Evolutionary conservation across 2,113 vertebrate genomes (phyloP), one percentile per base, ranked within the genome.

Genomic region (Corythoichthys intestinalis): DNA sequence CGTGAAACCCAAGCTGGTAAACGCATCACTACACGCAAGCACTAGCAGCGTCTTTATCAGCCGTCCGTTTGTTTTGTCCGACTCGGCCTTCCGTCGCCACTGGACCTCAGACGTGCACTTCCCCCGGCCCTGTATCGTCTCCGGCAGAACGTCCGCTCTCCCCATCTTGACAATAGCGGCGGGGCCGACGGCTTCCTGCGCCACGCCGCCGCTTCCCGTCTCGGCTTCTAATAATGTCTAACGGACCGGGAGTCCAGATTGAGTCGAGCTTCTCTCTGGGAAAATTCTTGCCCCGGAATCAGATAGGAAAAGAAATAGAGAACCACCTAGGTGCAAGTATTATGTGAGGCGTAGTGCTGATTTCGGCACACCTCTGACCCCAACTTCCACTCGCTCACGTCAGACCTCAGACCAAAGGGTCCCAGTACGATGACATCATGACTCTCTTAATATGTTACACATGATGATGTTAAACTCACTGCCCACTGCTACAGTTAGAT

Each of bases 161-260:
- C 46, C 68, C 77, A 71, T 75, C 49, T 50, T 37, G 88, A 92
- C 91, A 92, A 92, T 92, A 82, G 86, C 69, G 81, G 72, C 75
- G 56, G 13, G 34, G 56, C 34, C 6, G 34, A 15, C 34, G 65
- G 59, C 79, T 91, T 91, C 91, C 91, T 90, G 74, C 75, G 86
- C 81, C 79, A 90, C 87, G 66, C 47, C 84, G 76, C 82, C 77
- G 86, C 71, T 91, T 92, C 91, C 90, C 87, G 82, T 75, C 78
- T 74, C 11, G 20, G 61, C 57, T 67, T 84, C 77, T 72, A 71
- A 84, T 67, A 76, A 69, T 12, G 71, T 81, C 83, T 82, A 72
- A 76, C 69, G 69, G 74, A 17, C 2, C 66, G 17, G 57, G 74
- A 58, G 52, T 61, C 59, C 66, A 77, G 70, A 54, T 70, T 77